phyloP scores from a whole-genome alignment of 1,140 invertebrate species.

The Steinernema feltiae region DNA sequence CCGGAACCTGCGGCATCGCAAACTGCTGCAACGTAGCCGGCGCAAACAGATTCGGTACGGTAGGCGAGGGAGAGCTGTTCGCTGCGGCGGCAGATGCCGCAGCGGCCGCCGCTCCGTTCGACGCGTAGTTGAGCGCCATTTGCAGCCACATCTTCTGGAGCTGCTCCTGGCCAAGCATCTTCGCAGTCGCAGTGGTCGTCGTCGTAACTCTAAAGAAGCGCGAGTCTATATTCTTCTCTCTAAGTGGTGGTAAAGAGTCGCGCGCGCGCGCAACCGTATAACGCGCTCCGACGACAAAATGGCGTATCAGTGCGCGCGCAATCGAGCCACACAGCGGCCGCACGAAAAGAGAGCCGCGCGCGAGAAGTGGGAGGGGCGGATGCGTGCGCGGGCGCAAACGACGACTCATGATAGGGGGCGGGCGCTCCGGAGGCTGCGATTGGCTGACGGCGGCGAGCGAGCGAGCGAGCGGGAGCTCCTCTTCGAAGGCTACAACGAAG shows the following conservation, averaged over 20 bases:
- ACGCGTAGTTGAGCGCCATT: constrained; percentile 4
- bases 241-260: too few relatives aligned
- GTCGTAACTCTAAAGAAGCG: too few relatives aligned
- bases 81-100: neutral
- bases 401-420: constrained; percentile 10
- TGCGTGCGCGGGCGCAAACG: neutral
- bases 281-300: neutral
- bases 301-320: constrained; percentile 12
- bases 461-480: too few relatives aligned
- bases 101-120: neutral
- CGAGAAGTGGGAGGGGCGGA: neutral
- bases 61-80: neutral
- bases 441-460: neutral
- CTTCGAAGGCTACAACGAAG: too few relatives aligned
- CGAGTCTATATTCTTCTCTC: too few relatives aligned
- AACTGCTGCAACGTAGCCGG: neutral
- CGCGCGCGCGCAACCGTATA: neutral
- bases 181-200: neutral
- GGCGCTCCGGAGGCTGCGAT: neutral
- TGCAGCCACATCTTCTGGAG: constrained; percentile 12
- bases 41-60: neutral
- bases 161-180: constrained; percentile 8
- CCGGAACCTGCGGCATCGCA: neutral
- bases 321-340: neutral
- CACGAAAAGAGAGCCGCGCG: constrained; percentile 1